A percentile compares a stretch with the other conserved stretches of the same genome.
Evolutionary conservation across 2,888 invertebrate genomes (phyloP).

Genomic region (Microctonus brassicae): DNA sequence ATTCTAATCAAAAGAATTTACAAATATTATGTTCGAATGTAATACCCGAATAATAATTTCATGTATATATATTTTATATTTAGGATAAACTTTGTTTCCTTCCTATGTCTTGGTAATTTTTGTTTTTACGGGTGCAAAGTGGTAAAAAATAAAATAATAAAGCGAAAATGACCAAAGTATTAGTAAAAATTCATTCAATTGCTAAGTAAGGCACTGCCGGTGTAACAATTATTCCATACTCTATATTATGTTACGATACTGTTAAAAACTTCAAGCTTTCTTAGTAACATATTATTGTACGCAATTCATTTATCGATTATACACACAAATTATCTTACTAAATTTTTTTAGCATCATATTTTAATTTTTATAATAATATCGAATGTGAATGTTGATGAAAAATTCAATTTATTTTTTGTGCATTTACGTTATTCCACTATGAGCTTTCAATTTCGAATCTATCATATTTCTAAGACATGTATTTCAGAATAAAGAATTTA

Average conservation of each 20-base stretch:
- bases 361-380: not conserved
- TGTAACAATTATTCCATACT: not conserved
- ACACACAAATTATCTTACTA: too few species aligned
- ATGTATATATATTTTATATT: not conserved
- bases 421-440: not conserved
- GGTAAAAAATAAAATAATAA: not conserved
- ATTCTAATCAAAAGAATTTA: not conserved
- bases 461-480: too few species aligned
- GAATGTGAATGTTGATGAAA: not conserved
- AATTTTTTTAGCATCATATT: not conserved
- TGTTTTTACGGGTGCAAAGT: not conserved
- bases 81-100: not conserved
- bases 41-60: not conserved
- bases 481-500: too few species aligned
- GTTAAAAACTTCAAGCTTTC: not conserved
- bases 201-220: not conserved
- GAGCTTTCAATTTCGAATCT: too few species aligned
- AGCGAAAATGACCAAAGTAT: conserved; percentile 26
- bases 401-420: not conserved
- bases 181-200: conserved; percentile 9
- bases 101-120: not conserved
- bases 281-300: not conserved
- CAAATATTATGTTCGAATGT: not conserved
- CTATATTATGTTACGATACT: not conserved
- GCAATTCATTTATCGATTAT: too few species aligned